These are phyloP conservation scores for Scaptomyza parva DNA, from an alignment of 2,888 invertebrate species.

Conservation along the genomic window DNA sequence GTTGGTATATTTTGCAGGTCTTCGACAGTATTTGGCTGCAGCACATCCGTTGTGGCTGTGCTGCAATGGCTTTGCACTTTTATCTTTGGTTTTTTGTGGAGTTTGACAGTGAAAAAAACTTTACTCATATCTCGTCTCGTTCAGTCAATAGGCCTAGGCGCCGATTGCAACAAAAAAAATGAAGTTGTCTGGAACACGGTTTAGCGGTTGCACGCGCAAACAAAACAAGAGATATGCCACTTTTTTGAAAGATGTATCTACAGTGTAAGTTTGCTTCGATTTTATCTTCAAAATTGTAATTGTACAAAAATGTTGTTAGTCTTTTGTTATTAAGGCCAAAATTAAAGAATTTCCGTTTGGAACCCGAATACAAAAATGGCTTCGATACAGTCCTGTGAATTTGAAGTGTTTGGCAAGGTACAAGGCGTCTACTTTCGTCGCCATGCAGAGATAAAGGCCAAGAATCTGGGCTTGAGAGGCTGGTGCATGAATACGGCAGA, in stretches of 20 bases:
- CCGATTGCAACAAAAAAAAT: conserved; percentile 32
- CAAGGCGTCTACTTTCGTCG: conserved; percentile 82
- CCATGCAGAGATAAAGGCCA: conserved; percentile 87
- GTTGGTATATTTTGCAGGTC: conserved; percentile 18
- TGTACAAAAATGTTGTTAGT: not conserved
- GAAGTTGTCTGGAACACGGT: conserved; percentile 30
- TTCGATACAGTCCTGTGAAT: conserved; percentile 65
- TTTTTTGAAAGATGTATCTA: not conserved
- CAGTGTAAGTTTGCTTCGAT: conserved; percentile 1
- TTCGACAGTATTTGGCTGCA: conserved; percentile 35
- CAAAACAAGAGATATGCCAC: not conserved
- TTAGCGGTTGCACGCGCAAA: conserved; percentile 20
- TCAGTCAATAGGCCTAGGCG: conserved; percentile 48
- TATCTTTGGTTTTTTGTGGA: conserved; percentile 5
- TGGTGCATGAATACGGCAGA: conserved; percentile 89
- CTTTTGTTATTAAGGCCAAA: not conserved
- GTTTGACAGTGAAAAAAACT: conserved; percentile 48
- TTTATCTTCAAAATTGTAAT: not conserved
- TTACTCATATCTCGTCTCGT: conserved; percentile 64
- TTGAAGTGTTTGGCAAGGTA: conserved; percentile 80
- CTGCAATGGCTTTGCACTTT: conserved; percentile 16
- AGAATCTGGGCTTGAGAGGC: conserved; percentile 87
- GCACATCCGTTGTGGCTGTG: conserved; percentile 40
- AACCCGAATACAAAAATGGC: conserved; percentile 35
- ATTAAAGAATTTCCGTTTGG: conserved; percentile 1